These are phyloP conservation scores for Ips typographus DNA, from an alignment of 1,140 invertebrate species.

Conservation along the genomic window DNA sequence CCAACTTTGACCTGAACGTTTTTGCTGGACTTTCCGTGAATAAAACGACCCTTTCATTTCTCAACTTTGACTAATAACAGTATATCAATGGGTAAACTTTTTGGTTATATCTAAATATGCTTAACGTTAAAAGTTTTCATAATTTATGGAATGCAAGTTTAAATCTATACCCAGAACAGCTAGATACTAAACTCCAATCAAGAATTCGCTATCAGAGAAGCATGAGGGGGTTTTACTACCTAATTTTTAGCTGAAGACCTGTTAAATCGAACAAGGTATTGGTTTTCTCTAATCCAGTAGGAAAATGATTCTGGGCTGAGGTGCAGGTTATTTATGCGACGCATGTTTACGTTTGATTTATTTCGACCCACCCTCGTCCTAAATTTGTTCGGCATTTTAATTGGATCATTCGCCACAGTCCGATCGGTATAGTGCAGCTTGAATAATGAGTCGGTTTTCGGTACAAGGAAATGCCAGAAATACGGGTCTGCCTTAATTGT, in stretches of 20 bases:
- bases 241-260: conserved; percentile 2
- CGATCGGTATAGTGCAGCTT: conserved; percentile 4
- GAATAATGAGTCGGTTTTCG: background rate
- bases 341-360: conserved; percentile 24
- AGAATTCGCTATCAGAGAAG: no score
- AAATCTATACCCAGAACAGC: no score
- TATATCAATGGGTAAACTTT: no score
- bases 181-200: no score
- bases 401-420: conserved; percentile 10
- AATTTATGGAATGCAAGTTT: no score
- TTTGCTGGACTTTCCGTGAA: no score
- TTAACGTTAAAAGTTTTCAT: no score
- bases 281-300: conserved; percentile 18
- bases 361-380: conserved; percentile 5
- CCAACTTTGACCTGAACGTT: no score
- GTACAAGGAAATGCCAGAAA: background rate
- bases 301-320: conserved; percentile 28
- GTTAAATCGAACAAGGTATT: conserved; percentile 14
- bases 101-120: no score
- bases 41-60: no score
- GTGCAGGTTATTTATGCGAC: conserved; percentile 27
- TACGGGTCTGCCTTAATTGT: conserved; percentile 1
- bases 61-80: no score
- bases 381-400: conserved; percentile 19
- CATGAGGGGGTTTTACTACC: no score